Evolutionary conservation across 1,140 invertebrate genomes (phyloP).

Genomic region (Oscheius sp.): DNA sequence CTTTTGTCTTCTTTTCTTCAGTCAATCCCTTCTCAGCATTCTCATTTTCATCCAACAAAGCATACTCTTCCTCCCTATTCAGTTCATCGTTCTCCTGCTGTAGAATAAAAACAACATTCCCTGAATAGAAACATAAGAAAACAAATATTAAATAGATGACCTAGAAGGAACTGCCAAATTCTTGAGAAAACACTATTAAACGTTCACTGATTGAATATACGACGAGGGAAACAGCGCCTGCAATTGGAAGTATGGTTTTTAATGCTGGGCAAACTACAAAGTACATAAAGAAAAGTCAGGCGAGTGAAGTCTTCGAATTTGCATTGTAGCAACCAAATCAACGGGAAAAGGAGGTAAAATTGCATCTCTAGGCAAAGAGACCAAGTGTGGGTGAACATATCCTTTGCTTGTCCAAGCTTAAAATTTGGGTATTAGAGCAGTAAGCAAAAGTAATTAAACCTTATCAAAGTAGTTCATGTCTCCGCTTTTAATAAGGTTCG

Average conservation of each 20-base stretch:
- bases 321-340: not conserved
- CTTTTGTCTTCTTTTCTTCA: too few relatives aligned
- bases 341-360: slow-evolving; percentile 15
- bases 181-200: slow-evolving; percentile 19
- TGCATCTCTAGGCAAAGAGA: slow-evolving; percentile 17
- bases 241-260: slow-evolving; percentile 8
- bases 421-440: too few relatives aligned
- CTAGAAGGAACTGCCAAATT: slow-evolving; percentile 19
- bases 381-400: slow-evolving; percentile 29
- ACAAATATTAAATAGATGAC: too few relatives aligned
- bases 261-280: slow-evolving; percentile 8
- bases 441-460: too few relatives aligned
- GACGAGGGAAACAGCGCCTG: not conserved
- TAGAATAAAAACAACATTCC: slow-evolving; percentile 1
- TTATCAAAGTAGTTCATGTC: too few relatives aligned
- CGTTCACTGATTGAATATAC: not conserved
- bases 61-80: too few relatives aligned
- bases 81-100: not conserved
- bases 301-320: not conserved
- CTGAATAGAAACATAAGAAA: too few relatives aligned
- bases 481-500: too few relatives aligned
- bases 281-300: not conserved
- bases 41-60: too few relatives aligned
- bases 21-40: too few relatives aligned
- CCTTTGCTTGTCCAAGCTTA: slow-evolving; percentile 18